A percentile compares a stretch with the other conserved stretches of the same genome.
Evolutionary conservation across 2,797 vertebrate species (phyloP).

Genomic region (Lophotriccus pileatus): DNA sequence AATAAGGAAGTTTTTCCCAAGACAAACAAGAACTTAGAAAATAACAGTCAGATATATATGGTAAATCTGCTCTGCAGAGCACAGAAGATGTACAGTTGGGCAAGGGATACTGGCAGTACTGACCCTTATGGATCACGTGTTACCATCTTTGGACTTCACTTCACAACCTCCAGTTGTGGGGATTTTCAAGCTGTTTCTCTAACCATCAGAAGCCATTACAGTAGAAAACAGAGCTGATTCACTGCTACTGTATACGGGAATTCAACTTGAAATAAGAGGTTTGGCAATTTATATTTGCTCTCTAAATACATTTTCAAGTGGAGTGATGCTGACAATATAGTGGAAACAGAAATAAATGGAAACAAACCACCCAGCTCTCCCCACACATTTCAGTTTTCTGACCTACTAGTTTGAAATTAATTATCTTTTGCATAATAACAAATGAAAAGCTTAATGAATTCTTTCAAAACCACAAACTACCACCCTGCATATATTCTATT

Average conservation of each 20-base stretch:
- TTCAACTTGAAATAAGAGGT: background rate
- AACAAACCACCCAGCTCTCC: background rate
- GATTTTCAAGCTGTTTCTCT: background rate
- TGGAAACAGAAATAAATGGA: background rate
- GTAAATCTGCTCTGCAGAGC: fast-evolving
- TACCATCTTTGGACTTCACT: background rate
- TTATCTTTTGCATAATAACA: background rate
- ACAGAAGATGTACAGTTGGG: background rate
- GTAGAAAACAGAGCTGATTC: background rate
- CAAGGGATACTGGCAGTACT: background rate
- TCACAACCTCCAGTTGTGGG: background rate
- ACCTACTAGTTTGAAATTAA: background rate
- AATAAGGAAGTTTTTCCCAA: background rate
- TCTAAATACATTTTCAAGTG: background rate
- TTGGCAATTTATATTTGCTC: background rate
- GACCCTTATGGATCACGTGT: fast-evolving
- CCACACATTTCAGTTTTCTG: background rate
- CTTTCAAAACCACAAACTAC: background rate
- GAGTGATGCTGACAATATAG: background rate
- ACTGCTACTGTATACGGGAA: background rate
- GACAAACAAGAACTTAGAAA: background rate
- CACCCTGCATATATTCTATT: background rate
- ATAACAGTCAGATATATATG: background rate
- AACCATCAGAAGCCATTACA: background rate
- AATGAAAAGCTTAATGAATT: background rate